Base-by-base conservation (phyloP, 2,113 vertebrate species). In the Eleginops maclovinus region DNA sequence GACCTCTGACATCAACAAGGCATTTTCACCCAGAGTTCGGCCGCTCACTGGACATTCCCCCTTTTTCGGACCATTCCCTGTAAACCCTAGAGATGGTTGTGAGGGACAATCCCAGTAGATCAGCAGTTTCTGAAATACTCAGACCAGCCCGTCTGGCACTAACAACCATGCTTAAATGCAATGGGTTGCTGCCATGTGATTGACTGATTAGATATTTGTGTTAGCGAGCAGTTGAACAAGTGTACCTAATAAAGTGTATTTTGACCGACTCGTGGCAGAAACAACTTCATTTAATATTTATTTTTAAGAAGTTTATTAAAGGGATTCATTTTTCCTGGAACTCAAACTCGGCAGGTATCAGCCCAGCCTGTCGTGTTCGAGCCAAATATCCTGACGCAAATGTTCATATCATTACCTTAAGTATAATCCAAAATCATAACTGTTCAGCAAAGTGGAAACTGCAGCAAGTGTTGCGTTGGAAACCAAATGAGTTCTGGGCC, bases 401-500 rank as follows among this genome's bases (percentile, higher is more conserved):
- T 36, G 49, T 31, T 36, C 14, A 21, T 19, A 13, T 51, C 1
- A 13, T 26, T 9, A 51, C 1, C 36, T 31, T 2, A 54, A 47
- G 55, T 54, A 41, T 22, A 26, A 58, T 66, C 43, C 22, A 64
- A 51, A 68, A 71, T 60, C 50, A 40, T 19, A 61, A 67, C 19
- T 19, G 22, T 41, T 61, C 50, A 76, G 72, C 71, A 65, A 80
- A 61, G 50, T 72, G 80, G 85, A 79, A 87, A 84, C 62, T 74
- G 55, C 73, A 86, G 79, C 76, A 81, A 82, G 79, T 87, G 86
- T 83, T 82, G 53, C 61, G 14, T 51, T 63, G 76, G 77, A 89
- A 36, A 77, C 82, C 77, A 82, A 93, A 77, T 79, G 72, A 86
- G 83, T 80, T 82, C 56, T 79, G 81, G 86, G 78, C 72, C 64